A percentile compares a stretch with the other conserved stretches of the same genome.
Conservation (phyloP, 2,888 invertebrate genomes). For the Phyllotreta cruciferae region DNA sequence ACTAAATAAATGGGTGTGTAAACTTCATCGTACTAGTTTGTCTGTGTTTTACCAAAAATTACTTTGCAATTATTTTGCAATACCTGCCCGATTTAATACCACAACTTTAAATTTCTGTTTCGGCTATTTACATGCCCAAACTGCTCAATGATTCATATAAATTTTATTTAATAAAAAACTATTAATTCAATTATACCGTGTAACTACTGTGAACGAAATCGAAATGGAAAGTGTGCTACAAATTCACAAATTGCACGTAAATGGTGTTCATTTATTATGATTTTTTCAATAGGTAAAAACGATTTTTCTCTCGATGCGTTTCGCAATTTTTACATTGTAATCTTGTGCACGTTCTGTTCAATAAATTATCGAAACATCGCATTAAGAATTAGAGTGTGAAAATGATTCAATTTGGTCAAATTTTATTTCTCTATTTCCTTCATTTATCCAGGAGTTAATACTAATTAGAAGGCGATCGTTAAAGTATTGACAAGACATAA, state of each 20-base stretch:
- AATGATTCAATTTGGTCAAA: too few species aligned
- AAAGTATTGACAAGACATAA: slow-evolving; percentile 7
- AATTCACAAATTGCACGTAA: neutral
- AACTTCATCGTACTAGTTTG: too few species aligned
- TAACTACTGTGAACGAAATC: slow-evolving; percentile 13
- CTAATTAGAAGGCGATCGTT: neutral
- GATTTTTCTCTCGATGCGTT: neutral
- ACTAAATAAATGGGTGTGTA: too few species aligned
- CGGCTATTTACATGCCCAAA: slow-evolving; percentile 2
- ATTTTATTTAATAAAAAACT: neutral
- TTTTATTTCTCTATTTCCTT: too few species aligned
- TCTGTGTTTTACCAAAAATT: too few species aligned
- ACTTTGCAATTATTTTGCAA: too few species aligned
- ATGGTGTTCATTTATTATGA: neutral
- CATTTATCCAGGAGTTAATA: neutral
- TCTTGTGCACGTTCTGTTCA: too few species aligned
- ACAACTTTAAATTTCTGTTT: slow-evolving; percentile 2
- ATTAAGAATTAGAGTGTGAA: too few species aligned
- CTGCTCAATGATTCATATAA: slow-evolving; percentile 17
- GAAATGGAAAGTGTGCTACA: slow-evolving; percentile 6
- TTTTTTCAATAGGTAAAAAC: neutral
- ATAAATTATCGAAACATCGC: too few species aligned
- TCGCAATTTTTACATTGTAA: too few species aligned
- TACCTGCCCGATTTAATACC: too few species aligned
- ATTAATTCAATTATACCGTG: slow-evolving; percentile 17